A percentile compares a stretch with the other conserved stretches of the same genome.
phyloP scores from a whole-genome alignment of 2,888 invertebrate genomes.

The Lasioglossum zephyrum region DNA sequence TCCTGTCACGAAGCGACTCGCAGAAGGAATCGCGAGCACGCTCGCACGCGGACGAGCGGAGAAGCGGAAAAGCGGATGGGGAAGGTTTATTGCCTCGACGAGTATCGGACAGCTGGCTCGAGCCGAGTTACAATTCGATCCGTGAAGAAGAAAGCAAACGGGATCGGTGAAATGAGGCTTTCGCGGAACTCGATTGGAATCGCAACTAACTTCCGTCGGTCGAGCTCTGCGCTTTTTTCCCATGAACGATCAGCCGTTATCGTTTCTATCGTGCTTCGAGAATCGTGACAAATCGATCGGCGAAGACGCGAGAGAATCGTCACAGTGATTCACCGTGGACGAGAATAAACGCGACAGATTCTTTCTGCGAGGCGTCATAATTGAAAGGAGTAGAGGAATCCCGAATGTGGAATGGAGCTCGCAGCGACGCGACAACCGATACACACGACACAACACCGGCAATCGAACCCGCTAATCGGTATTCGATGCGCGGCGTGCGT shows the following conservation, averaged over 20 bases:
- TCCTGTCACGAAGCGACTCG: not conserved
- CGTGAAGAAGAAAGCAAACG: conserved; percentile 8
- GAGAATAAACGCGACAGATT: not conserved
- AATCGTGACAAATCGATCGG: not conserved
- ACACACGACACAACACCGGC: not conserved
- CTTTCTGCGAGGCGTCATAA: not conserved
- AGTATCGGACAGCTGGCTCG: not conserved
- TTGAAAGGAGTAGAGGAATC: not conserved
- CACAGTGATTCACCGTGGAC: not conserved
- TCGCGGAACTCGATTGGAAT: not conserved
- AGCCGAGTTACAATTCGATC: not conserved
- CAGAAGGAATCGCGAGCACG: not conserved
- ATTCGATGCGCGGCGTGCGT: not conserved
- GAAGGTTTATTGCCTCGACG: not conserved
- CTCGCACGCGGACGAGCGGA: not conserved
- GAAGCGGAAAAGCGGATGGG: not conserved
- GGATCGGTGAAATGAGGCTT: not conserved
- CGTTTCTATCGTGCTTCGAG: not conserved
- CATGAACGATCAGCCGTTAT: not conserved
- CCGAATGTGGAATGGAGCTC: not conserved
- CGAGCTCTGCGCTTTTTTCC: not conserved
- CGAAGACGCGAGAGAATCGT: not conserved
- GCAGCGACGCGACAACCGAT: not conserved
- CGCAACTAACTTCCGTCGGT: not conserved
- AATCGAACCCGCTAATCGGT: not conserved